phyloP scores from a whole-genome alignment of 2,113 vertebrate species.

The Onychostruthus taczanowskii region DNA sequence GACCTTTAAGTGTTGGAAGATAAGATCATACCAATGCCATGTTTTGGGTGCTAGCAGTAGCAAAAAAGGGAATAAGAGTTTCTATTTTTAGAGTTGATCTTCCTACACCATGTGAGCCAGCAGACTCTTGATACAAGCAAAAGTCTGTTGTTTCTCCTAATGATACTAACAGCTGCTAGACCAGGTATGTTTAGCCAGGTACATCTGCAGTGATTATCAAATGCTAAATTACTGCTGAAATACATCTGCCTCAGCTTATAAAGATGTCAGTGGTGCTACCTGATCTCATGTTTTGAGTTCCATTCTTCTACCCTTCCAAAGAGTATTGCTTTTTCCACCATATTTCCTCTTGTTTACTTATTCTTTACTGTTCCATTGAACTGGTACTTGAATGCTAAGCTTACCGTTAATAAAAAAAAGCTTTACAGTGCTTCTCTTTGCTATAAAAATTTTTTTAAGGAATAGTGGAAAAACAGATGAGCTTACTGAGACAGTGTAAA shows the following conservation, averaged over 20 bases:
- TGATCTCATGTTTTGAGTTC: neutral
- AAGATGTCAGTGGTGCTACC: accelerated
- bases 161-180: too few species aligned
- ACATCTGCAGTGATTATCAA: neutral
- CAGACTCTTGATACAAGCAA: neutral
- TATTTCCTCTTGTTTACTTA: neutral
- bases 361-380: neutral
- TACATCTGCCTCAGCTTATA: neutral
- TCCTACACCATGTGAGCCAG: neutral
- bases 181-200: neutral
- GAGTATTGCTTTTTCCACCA: neutral
- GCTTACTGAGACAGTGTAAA: neutral
- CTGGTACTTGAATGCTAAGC: neutral
- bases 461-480: neutral
- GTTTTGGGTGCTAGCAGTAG: neutral
- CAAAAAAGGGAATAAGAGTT: neutral
- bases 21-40: neutral
- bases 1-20: neutral
- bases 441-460: neutral
- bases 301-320: neutral
- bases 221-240: neutral
- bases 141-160: neutral
- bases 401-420: neutral
- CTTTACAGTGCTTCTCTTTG: neutral
- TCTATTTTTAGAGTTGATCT: neutral